Conservation (phyloP, 2,113 vertebrate species). For the Tyrannus savana region DNA sequence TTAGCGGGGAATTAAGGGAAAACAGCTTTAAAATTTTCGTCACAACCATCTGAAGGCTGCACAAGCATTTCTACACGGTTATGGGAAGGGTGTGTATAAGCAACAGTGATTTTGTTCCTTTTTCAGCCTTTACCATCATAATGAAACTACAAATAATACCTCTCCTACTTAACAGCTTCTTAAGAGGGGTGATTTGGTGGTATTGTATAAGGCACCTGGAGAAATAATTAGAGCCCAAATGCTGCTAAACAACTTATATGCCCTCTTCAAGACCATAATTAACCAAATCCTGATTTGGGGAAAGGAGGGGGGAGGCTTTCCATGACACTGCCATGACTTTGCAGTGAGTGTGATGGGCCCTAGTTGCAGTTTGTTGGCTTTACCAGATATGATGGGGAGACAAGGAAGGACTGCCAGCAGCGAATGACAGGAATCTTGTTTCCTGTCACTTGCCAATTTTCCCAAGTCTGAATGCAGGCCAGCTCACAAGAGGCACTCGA, state of each 20-base stretch:
- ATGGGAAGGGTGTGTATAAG: neutral
- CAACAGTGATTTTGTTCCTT: neutral
- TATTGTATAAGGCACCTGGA: neutral
- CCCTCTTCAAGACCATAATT: neutral
- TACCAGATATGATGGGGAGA: rapidly evolving
- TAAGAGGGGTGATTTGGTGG: neutral
- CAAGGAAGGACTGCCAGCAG: neutral
- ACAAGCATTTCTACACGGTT: neutral
- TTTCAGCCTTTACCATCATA: neutral
- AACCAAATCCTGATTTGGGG: neutral
- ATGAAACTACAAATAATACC: neutral
- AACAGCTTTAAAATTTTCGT: neutral
- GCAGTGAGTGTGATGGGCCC: neutral
- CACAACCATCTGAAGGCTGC: neutral
- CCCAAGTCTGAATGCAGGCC: neutral
- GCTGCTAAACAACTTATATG: neutral
- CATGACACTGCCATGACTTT: neutral
- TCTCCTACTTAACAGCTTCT: neutral
- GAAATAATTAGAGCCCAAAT: neutral
- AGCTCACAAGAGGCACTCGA: rapidly evolving
- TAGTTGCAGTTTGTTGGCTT: neutral
- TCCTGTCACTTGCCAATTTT: neutral
- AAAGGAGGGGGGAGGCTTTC: neutral
- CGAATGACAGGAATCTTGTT: neutral
- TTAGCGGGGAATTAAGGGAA: neutral